phyloP scores from a whole-genome alignment of 1,140 invertebrate species.

The Oppia nitens region DNA sequence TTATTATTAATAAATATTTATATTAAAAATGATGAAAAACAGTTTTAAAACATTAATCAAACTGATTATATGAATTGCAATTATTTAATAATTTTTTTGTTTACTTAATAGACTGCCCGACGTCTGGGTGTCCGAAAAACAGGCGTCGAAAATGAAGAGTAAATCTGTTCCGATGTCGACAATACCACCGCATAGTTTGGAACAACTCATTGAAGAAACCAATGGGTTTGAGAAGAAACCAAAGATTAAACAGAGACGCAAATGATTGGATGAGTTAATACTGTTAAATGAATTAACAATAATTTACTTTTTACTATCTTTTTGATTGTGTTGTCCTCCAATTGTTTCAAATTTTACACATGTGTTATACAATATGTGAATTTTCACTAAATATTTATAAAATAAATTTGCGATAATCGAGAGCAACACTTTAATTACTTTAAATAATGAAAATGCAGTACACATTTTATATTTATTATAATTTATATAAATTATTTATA shows the following conservation, averaged over 20 bases:
- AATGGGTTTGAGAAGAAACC: background rate
- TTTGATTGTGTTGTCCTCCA: too few relatives aligned
- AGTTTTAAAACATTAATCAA: too few relatives aligned
- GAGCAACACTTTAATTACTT: background rate
- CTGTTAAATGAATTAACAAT: too few relatives aligned
- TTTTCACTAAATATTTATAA: background rate
- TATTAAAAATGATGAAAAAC: too few relatives aligned
- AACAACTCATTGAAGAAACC: background rate
- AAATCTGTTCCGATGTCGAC: conserved; percentile 23
- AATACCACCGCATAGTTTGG: conserved; percentile 21
- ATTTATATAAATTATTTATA: too few relatives aligned
- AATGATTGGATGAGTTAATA: too few relatives aligned
- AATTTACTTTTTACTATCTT: too few relatives aligned
- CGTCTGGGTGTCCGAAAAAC: conserved; percentile 24
- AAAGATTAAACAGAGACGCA: background rate
- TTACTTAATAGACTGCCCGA: conserved; percentile 17
- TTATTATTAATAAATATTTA: too few relatives aligned
- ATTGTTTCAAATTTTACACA: too few relatives aligned
- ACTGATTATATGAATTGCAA: background rate
- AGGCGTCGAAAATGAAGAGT: conserved; percentile 21
- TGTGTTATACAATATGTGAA: background rate
- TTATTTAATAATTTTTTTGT: conserved; percentile 13
- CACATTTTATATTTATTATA: too few relatives aligned
- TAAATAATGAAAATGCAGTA: background rate
- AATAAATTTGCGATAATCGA: background rate